These are phyloP conservation scores for Ammodytes marinus DNA, from an alignment of 2,113 vertebrate genomes.

Conservation along the genomic window DNA sequence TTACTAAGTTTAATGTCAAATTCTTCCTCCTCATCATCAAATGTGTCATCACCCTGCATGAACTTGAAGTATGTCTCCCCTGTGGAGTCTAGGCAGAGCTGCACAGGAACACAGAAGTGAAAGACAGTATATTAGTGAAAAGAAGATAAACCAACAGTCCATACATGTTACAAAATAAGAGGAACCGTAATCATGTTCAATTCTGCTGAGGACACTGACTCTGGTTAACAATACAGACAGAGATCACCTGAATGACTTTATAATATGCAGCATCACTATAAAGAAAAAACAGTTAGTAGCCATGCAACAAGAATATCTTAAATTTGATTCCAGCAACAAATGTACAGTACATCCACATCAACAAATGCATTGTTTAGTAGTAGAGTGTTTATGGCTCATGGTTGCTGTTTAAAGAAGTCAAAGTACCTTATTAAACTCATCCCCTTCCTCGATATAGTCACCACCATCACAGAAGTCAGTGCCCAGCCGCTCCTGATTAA, in stretches of 20 bases:
- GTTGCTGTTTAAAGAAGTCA: neutral
- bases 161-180: neutral
- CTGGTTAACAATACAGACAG: no score
- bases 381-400: neutral
- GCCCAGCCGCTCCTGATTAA: conserved; percentile 83
- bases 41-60: conserved; percentile 92
- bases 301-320: neutral
- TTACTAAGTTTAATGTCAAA: conserved; percentile 90
- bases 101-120: conserved; percentile 21
- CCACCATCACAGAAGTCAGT: conserved; percentile 80
- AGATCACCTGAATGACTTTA: neutral
- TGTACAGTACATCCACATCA: neutral
- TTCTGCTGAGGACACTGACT: neutral
- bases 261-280: neutral
- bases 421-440: conserved; percentile 91
- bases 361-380: neutral
- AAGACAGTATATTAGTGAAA: neutral
- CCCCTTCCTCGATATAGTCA: conserved; percentile 88
- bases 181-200: neutral
- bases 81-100: conserved; percentile 92
- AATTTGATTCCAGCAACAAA: neutral
- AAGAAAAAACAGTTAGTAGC: neutral
- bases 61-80: conserved; percentile 91
- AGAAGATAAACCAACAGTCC: neutral
- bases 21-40: conserved; percentile 88